Conservation (phyloP, 2,888 invertebrate species). For the Diaphora mendica region DNA sequence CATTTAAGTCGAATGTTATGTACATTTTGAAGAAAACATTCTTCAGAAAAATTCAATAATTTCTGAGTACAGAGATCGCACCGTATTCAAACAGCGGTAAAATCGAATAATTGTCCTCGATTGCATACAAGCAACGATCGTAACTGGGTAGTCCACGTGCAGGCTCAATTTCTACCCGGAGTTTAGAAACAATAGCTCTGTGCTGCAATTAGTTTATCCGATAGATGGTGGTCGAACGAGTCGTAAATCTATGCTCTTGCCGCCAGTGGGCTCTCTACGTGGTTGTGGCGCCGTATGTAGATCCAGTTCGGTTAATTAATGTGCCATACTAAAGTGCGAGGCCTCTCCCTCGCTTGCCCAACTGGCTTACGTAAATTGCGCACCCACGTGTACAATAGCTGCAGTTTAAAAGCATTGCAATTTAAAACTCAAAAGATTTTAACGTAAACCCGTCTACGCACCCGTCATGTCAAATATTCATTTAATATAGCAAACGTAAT, state of each 20-base stretch:
- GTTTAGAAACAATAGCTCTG: constrained; percentile 84
- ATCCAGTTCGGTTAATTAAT: constrained; percentile 84
- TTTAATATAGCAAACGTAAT: background rate
- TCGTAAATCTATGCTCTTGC: constrained; percentile 84
- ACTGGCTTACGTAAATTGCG: constrained; percentile 80
- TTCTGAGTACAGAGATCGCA: constrained; percentile 54
- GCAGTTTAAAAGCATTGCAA: constrained; percentile 78
- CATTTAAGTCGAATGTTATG: background rate
- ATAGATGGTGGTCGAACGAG: constrained; percentile 84
- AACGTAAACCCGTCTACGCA: background rate
- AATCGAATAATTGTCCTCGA: constrained; percentile 73
- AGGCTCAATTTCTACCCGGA: constrained; percentile 76
- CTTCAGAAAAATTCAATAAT: constrained; percentile 6
- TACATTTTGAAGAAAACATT: background rate
- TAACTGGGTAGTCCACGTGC: constrained; percentile 54
- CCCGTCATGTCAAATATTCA: background rate
- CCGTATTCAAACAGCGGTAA: constrained; percentile 62
- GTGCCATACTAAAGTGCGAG: constrained; percentile 82
- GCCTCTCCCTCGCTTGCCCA: constrained; percentile 74
- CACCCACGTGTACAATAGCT: constrained; percentile 76
- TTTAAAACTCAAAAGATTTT: constrained; percentile 20
- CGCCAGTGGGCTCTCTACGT: constrained; percentile 79
- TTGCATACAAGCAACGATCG: constrained; percentile 65
- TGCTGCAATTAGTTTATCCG: constrained; percentile 84
- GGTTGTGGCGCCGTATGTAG: constrained; percentile 82